Evolutionary conservation across 2,797 vertebrate species (phyloP).

Genomic region (Galago senegalensis): DNA sequence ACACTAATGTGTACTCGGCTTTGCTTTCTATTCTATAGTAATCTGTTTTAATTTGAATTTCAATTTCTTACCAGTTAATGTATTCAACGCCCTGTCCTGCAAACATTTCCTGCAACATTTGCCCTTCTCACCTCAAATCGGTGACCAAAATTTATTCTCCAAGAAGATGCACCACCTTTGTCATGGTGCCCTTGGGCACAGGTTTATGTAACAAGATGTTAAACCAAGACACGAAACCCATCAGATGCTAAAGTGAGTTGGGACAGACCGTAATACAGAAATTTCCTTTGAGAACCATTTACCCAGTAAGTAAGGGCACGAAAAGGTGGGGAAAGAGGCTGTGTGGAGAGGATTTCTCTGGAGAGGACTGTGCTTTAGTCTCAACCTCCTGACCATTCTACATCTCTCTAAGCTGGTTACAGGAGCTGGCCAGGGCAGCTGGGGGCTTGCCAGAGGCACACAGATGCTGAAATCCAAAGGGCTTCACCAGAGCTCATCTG

Average conservation of each 20-base stretch:
- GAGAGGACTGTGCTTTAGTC: not conserved
- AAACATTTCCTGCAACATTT: not conserved
- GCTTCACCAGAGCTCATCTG: not conserved
- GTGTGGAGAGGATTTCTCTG: not conserved
- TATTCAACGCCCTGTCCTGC: not conserved
- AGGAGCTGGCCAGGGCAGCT: not conserved
- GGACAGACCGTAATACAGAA: not conserved
- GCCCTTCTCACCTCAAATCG: not conserved
- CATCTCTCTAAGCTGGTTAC: not conserved
- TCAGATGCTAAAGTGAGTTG: not conserved
- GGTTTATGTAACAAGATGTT: slow-evolving; percentile 1
- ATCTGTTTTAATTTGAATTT: slow-evolving; percentile 26
- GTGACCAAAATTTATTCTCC: not conserved
- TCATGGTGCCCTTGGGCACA: not conserved
- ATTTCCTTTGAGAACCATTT: not conserved
- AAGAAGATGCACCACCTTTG: not conserved
- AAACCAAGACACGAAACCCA: not conserved
- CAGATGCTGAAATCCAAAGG: not conserved
- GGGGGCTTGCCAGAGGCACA: not conserved
- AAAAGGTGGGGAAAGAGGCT: not conserved
- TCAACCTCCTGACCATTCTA: not conserved
- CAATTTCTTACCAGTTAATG: not conserved
- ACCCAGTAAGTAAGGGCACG: not conserved
- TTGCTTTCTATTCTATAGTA: not conserved
- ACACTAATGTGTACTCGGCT: not conserved